phyloP scores from a whole-genome alignment of 1,140 invertebrate species.

The Parapsyche elsis region DNA sequence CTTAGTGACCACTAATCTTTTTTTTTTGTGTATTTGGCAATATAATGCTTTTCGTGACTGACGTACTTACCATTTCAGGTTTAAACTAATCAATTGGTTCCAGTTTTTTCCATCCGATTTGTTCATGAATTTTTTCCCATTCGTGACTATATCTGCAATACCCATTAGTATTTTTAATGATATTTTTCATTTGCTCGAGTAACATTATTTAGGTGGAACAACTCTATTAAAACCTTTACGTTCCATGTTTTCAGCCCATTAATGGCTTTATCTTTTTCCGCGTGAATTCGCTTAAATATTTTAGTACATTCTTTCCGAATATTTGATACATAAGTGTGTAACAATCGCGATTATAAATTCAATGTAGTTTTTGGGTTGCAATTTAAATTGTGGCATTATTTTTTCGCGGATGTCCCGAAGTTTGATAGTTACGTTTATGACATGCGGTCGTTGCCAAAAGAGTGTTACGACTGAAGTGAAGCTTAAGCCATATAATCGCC shows the following conservation, averaged over 20 bases:
- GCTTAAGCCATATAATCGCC: constrained; percentile 37
- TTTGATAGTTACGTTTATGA: constrained; percentile 21
- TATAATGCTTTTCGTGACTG: background rate
- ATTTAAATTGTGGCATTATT: background rate
- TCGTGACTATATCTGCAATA: constrained; percentile 4
- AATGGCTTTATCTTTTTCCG: constrained; percentile 12
- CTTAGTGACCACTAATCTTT: background rate
- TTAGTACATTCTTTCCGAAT: background rate
- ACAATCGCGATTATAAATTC: too few species aligned
- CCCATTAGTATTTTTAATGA: background rate
- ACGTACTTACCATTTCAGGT: background rate
- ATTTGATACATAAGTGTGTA: too few species aligned
- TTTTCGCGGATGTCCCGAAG: background rate
- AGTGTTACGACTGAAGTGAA: constrained; percentile 12
- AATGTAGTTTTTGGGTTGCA: background rate
- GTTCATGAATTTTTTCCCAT: background rate
- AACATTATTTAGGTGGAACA: constrained; percentile 6
- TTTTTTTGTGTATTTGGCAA: background rate
- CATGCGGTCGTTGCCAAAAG: background rate
- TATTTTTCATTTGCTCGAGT: constrained; percentile 8
- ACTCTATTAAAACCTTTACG: constrained; percentile 5
- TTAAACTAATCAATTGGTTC: background rate
- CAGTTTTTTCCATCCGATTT: constrained; percentile 6
- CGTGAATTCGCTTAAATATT: constrained; percentile 5
- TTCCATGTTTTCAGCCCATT: constrained; percentile 20